phyloP scores from a whole-genome alignment of 1,140 invertebrate species.

The Euwallacea similis region DNA sequence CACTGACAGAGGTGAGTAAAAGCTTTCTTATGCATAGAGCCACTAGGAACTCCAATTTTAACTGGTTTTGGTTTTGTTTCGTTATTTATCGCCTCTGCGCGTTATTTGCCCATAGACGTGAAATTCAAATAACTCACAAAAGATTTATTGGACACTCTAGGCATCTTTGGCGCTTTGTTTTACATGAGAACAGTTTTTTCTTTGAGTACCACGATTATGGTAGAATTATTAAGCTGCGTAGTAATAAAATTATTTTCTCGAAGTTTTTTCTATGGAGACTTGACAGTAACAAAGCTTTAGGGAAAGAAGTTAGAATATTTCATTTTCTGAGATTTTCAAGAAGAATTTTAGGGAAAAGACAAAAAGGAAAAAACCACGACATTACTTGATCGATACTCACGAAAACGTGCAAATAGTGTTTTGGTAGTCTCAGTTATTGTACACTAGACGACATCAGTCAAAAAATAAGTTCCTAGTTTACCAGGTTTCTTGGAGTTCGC shows the following conservation, averaged over 20 bases:
- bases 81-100: conserved; percentile 8
- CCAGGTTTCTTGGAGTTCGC: too few relatives aligned
- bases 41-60: conserved; percentile 4
- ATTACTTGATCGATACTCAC: conserved; percentile 40
- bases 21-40: not conserved
- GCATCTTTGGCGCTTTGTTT: conserved; percentile 20
- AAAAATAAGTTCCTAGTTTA: too few relatives aligned
- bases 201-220: not conserved
- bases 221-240: not conserved
- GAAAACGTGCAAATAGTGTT: conserved; percentile 40
- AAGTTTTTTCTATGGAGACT: not conserved
- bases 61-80: not conserved
- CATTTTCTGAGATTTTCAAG: not conserved
- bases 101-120: conserved; percentile 16
- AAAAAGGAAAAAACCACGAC: conserved; percentile 40
- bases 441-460: too few relatives aligned
- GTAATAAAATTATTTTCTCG: not conserved
- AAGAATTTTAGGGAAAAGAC: conserved; percentile 18
- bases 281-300: not conserved
- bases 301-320: not conserved
- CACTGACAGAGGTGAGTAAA: conserved; percentile 82
- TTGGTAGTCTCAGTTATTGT: not conserved
- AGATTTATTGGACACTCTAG: conserved; percentile 24
- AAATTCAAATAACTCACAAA: conserved; percentile 22
- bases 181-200: conserved; percentile 11